Evolutionary conservation across 2,888 invertebrate genomes (phyloP), one percentile per base, ranked within the genome.

Genomic region (Colostygia pectinataria): DNA sequence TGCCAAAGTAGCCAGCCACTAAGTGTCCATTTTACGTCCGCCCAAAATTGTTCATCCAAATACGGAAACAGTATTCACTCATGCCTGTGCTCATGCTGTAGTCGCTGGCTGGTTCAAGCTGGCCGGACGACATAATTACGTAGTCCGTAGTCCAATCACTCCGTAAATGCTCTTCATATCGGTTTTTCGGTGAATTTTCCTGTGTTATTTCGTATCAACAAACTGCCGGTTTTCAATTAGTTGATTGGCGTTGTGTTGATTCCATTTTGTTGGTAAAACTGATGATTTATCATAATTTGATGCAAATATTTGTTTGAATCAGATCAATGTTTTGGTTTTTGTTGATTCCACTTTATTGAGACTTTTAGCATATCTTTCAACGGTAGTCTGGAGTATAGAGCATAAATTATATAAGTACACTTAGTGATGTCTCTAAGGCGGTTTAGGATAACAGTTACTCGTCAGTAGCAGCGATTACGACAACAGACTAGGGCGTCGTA

Each of bases 1-100:
- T 68, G 51, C 69, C 74, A 74, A n/a, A 71, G 75, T 74, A 72
- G 72, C 63, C n/a, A n/a, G n/a, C n/a, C n/a, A n/a, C n/a, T n/a
- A n/a, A n/a, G n/a, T n/a, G 59, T 48, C 61, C 49, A 51, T 53
- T 49, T 57, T 53, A 62, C 64, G 63, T 70, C 66, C 66, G 66
- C 52, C 63, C 60, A 60, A 71, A 77, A 29, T 29, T 33, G 18
- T 15, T 1, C 4, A 13, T 33, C 24, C 29, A 42, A 28, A 42
- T 38, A 37, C 9, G 37, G 25, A 42, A 18, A 4, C 25, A 18
- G 1, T 25, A 7, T 8, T 1, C 9, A 40, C 31, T 12, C 24
- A 31, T 18, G 12, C 13, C 12, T 24, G 18, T 7, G 10, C 10
- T 9, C 9, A 5, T 20, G 10, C 18, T 6, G 12, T 14, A 2